Evolutionary conservation across 2,888 invertebrate species (phyloP).

Genomic region (Diarsia dahlii): DNA sequence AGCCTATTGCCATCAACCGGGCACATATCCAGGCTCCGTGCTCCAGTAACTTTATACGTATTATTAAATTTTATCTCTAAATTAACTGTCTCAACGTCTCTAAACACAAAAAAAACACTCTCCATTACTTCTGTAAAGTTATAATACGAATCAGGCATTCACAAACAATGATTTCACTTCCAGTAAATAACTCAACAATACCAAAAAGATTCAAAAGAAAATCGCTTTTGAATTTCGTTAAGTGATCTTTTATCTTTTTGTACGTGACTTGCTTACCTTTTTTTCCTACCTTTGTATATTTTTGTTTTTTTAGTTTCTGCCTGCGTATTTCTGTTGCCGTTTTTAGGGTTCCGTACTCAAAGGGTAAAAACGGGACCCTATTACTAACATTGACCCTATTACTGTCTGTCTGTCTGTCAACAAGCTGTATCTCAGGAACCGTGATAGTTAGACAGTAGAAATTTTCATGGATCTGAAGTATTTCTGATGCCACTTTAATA

Average conservation of each 20-base stretch:
- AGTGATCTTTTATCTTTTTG: conserved; percentile 51
- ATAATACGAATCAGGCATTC: background rate
- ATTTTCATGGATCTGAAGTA: no score
- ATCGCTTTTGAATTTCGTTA: conserved; percentile 36
- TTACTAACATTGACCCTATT: no score
- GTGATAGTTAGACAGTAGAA: no score
- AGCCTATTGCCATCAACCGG: no score
- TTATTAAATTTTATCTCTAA: no score
- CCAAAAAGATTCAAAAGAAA: conserved; percentile 31
- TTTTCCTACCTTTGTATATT: conserved; percentile 22
- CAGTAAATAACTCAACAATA: conserved; percentile 7
- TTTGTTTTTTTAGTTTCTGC: background rate
- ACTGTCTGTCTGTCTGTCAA: no score
- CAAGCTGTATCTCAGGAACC: no score
- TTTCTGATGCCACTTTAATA: no score
- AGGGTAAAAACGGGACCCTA: no score
- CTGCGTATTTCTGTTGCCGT: conserved; percentile 14
- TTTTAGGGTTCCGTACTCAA: background rate
- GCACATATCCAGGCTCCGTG: no score
- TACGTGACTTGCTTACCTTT: conserved; percentile 47
- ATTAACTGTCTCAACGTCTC: background rate
- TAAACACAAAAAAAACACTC: accelerated
- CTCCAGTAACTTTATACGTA: no score
- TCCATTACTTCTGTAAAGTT: background rate
- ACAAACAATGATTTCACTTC: conserved; percentile 3